Evolutionary conservation across 2,797 vertebrate species (phyloP), one percentile per base, ranked within the genome.

Genomic region (Avahi laniger): DNA sequence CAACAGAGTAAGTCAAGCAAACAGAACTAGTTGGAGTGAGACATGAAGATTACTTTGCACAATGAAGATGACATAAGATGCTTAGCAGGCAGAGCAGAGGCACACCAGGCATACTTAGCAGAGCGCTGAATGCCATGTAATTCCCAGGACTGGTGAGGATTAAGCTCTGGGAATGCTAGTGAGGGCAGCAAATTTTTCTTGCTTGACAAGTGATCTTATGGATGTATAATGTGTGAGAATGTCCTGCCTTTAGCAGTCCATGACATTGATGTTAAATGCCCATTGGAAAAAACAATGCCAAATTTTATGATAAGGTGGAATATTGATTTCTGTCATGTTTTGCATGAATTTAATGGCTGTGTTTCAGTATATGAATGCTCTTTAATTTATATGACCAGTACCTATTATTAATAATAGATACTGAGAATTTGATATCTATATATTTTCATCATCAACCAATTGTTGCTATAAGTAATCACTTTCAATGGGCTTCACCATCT

Each of bases 361-460:
- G 46, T 91, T 95, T 78, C 26, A 50, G 13, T 72, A 54, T 43
- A 18, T 76, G 38, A 67, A 41, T 75, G 1, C 30, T 93, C 24
- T 69, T 87, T 95, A 70, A 80, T 78, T 63, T 90, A 67, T 72
- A 72, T 59, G 89, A 89, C 17, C 9, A 81, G 30, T 24, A 38
- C 24, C 22, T 81, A 33, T 70, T 80, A 57, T 24, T 52, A 52
- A 20, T 52, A 50, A 76, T 24, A 76, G 35, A 76, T 67, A 65
- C 3, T 20, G 43, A 80, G n/a, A 70, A n/a, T 78, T 91, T 43
- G 91, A 22, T 50, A 57, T 83, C 14, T 50, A 3, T 4, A 38
- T 73, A 59, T 67, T 93, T 96, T 89, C n/a, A n/a, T n/a, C n/a
- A n/a, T n/a, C n/a, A n/a, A n/a, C n/a, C 92, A 76, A 10, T 91